Conservation (phyloP, 2,888 invertebrate genomes). For the Drosophila longiperda region DNA sequence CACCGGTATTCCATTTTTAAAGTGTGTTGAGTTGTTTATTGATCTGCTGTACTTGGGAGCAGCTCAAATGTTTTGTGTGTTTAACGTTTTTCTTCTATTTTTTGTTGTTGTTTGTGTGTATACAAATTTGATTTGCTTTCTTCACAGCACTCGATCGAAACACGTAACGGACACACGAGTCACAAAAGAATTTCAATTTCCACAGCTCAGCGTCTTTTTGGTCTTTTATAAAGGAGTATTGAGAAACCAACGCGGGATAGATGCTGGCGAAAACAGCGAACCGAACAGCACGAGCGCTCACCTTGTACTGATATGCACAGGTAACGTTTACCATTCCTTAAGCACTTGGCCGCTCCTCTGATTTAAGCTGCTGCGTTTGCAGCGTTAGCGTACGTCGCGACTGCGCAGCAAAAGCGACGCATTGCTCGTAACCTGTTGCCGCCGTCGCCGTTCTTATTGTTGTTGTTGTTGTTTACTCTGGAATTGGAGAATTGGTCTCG, state of each 20-base stretch:
- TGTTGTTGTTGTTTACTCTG: conserved; percentile 30
- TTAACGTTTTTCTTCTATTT: conserved; percentile 28
- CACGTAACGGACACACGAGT: conserved; percentile 43
- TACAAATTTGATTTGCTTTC: conserved; percentile 51
- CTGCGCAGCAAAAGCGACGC: conserved; percentile 52
- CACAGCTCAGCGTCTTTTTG: conserved; percentile 34
- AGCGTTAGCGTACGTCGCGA: conserved; percentile 39
- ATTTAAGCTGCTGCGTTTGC: conserved; percentile 28
- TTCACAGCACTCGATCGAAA: conserved; percentile 45
- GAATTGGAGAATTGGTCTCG: conserved; percentile 42
- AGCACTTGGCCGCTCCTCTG: conserved; percentile 71
- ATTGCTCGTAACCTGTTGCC: conserved; percentile 65
- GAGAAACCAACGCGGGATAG: conserved; percentile 35
- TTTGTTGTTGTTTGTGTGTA: conserved; percentile 14
- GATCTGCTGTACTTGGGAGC: conserved; percentile 57
- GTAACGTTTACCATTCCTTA: conserved; percentile 84
- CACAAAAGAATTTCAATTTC: conserved; percentile 54
- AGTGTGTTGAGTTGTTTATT: conserved; percentile 60
- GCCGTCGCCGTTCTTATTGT: conserved; percentile 27
- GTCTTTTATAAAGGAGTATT: conserved; percentile 29
- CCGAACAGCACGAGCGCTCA: conserved; percentile 84
- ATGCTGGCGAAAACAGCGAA: conserved; percentile 38
- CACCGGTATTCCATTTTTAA: conserved; percentile 85
- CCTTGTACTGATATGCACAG: conserved; percentile 83
- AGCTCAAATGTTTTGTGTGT: conserved; percentile 33